These are phyloP conservation scores for Helicoverpa armigera DNA, from an alignment of 1,140 invertebrate species.

Conservation along the genomic window DNA sequence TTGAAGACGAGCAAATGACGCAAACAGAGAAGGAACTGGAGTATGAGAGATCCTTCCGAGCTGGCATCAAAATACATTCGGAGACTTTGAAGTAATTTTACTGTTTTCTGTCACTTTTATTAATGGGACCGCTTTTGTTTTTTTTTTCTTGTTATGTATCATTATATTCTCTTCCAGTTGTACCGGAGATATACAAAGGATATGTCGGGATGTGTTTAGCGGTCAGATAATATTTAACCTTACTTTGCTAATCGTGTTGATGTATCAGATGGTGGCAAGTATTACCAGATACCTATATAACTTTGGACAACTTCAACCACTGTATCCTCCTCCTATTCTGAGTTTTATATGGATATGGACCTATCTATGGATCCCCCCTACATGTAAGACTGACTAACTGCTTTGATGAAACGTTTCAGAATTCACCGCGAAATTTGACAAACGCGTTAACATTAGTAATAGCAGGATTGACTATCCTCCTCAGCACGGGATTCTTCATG, in stretches of 20 bases:
- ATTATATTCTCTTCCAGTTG: not conserved
- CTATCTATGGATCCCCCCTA: too few species aligned
- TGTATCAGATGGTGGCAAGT: slow-evolving; percentile 52
- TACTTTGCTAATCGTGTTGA: slow-evolving; percentile 35
- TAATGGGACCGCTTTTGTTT: not conserved
- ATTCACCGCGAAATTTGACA: slow-evolving; percentile 5
- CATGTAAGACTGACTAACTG: too few species aligned
- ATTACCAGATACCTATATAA: too few species aligned
- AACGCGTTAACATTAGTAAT: slow-evolving; percentile 23
- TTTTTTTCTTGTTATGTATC: not conserved
- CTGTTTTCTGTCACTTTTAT: not conserved
- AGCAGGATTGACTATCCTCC: slow-evolving; percentile 52
- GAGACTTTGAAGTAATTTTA: slow-evolving; percentile 38
- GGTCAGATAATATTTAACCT: slow-evolving; percentile 54
- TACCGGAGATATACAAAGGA: slow-evolving; percentile 12
- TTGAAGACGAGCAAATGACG: not conserved
- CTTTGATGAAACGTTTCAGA: slow-evolving; percentile 3
- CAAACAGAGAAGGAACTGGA: slow-evolving; percentile 18
- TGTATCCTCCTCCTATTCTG: too few species aligned
- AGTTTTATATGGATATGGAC: too few species aligned
- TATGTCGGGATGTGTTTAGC: slow-evolving; percentile 43
- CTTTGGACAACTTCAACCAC: too few species aligned
- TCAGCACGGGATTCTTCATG: slow-evolving; percentile 66
- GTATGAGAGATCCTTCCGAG: slow-evolving; percentile 25
- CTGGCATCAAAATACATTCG: slow-evolving; percentile 41